A percentile compares a stretch with the other conserved stretches of the same genome.
Conservation (phyloP, 1,140 invertebrate species). For the Rhopalosiphum padi region DNA sequence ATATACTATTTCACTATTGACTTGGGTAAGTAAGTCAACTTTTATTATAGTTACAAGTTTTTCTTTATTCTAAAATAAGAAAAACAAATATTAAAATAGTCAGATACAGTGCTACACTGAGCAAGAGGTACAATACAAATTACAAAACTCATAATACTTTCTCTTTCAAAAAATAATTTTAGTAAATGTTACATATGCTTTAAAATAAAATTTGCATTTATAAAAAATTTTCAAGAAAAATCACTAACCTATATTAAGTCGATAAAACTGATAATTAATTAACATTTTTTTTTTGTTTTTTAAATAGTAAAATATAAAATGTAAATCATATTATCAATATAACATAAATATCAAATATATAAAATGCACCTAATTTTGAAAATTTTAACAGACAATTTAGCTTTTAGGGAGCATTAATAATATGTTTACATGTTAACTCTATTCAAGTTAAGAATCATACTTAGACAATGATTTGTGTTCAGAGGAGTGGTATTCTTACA, state of each 20-base stretch:
- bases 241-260: neutral
- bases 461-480: neutral
- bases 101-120: neutral
- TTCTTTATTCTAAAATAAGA: slow-evolving; percentile 11
- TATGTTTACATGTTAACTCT: neutral
- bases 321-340: slow-evolving; percentile 13
- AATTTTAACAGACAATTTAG: neutral
- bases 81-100: neutral
- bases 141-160: neutral
- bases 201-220: neutral
- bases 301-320: neutral
- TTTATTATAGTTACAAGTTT: neutral
- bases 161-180: neutral
- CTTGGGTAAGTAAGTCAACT: neutral
- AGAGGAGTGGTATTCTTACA: neutral
- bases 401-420: neutral
- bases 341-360: neutral
- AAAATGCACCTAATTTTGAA: neutral
- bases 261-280: neutral
- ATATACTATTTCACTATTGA: neutral
- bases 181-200: neutral
- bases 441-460: neutral
- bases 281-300: neutral
- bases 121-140: neutral
- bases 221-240: neutral